phyloP scores from a whole-genome alignment of 2,113 vertebrate genomes.

The Etheostoma spectabile region DNA sequence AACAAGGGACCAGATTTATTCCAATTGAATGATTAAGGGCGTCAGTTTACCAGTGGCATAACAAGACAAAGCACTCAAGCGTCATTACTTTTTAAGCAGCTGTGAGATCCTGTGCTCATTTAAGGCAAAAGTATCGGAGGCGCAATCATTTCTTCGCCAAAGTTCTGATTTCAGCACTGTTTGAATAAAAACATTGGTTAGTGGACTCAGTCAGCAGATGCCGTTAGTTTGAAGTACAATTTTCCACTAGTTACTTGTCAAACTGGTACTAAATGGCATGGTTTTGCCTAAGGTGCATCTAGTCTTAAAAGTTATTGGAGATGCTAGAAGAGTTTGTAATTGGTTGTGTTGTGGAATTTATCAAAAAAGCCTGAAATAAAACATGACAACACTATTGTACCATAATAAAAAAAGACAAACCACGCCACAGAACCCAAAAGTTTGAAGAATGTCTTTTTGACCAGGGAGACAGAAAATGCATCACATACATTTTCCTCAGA shows the following conservation, averaged over 20 bases:
- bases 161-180: constrained; percentile 15
- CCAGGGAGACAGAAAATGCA: no score
- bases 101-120: constrained; percentile 36
- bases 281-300: background rate
- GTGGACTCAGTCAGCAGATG: background rate
- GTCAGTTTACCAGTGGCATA: constrained; percentile 61
- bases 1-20: constrained; percentile 69
- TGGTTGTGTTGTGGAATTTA: no score
- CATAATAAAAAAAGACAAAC: no score
- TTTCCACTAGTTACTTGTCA: background rate
- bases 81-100: constrained; percentile 77
- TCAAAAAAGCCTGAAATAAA: no score
- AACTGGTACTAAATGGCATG: constrained; percentile 22
- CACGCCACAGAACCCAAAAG: no score
- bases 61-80: constrained; percentile 78
- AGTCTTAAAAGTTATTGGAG: background rate
- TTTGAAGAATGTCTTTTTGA: no score
- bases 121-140: constrained; percentile 16
- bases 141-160: constrained; percentile 20
- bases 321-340: no score
- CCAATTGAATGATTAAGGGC: constrained; percentile 64
- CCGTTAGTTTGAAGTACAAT: background rate
- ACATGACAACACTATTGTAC: no score
- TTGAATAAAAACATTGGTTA: constrained; percentile 4
- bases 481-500: no score